Evolutionary conservation across 2,888 invertebrate genomes (phyloP).

Genomic region (Amblyjoppa proteus): DNA sequence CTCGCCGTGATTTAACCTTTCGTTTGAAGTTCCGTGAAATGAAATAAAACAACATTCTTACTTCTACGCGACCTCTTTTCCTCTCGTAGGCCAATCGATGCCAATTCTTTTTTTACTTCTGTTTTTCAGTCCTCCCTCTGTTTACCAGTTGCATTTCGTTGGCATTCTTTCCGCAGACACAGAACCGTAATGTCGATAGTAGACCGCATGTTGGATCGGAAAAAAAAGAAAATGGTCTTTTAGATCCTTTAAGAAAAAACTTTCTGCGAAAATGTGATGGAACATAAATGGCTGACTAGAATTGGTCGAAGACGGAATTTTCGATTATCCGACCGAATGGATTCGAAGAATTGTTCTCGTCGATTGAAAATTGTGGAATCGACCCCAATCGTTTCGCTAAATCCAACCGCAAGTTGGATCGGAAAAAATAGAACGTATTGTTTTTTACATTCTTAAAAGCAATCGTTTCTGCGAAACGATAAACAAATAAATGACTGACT

Average conservation of each 20-base stretch:
- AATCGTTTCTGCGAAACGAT: too few relatives aligned
- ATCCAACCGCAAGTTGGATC: too few relatives aligned
- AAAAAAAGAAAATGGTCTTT: not conserved
- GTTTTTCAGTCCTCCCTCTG: not conserved
- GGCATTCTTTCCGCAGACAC: not conserved
- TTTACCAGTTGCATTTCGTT: not conserved
- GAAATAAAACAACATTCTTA: conserved; percentile 11
- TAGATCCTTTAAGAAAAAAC: not conserved
- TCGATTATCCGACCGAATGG: not conserved
- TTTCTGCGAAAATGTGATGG: not conserved
- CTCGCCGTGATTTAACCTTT: conserved; percentile 1
- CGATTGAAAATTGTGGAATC: too few relatives aligned
- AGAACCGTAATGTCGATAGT: not conserved
- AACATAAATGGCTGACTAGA: not conserved
- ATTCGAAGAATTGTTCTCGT: not conserved
- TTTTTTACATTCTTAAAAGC: too few relatives aligned
- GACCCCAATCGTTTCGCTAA: too few relatives aligned
- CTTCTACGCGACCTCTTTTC: not conserved
- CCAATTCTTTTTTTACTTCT: not conserved
- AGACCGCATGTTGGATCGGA: too few relatives aligned
- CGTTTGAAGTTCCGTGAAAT: not conserved
- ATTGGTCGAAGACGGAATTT: not conserved
- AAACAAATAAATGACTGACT: too few relatives aligned
- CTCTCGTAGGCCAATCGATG: conserved; percentile 12
- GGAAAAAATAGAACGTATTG: not conserved